Evolutionary conservation across 2,113 vertebrate species (phyloP).

Genomic region (Ctenomys sociabilis): DNA sequence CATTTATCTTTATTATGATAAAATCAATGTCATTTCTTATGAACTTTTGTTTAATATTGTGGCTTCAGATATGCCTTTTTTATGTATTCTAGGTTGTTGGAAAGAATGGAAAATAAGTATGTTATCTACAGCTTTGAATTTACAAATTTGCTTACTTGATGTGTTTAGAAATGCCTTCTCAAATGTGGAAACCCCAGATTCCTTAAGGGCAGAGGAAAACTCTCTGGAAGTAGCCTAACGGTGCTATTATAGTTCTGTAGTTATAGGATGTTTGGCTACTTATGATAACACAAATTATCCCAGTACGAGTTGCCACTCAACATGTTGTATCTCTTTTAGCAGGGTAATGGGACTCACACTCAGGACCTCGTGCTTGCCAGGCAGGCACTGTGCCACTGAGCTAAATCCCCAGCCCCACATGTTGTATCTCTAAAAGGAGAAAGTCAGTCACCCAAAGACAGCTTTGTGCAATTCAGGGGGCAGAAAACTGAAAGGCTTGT

Average conservation of each 20-base stretch:
- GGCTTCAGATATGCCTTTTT: background rate
- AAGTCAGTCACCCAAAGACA: background rate
- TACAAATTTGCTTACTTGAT: background rate
- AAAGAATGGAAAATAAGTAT: constrained; percentile 12
- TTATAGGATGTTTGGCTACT: background rate
- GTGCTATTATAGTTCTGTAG: background rate
- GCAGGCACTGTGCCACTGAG: too few relatives aligned
- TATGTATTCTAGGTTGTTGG: background rate
- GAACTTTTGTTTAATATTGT: constrained; percentile 3
- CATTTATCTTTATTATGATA: constrained; percentile 18
- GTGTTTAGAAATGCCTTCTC: background rate
- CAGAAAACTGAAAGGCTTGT: background rate
- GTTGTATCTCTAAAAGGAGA: background rate
- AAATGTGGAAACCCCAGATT: background rate
- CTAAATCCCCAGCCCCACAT: too few relatives aligned
- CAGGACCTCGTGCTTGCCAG: too few relatives aligned
- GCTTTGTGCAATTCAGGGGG: background rate
- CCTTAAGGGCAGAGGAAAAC: constrained; percentile 37
- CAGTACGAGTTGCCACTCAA: background rate
- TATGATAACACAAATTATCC: background rate
- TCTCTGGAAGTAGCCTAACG: background rate
- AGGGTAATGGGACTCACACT: too few relatives aligned
- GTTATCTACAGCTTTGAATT: constrained; percentile 1
- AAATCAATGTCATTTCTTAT: background rate
- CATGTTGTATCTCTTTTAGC: too few relatives aligned